Percentiles rank a stretch among this genome's conserved stretches.
These are phyloP conservation scores for Drosophila ezoana DNA, from an alignment of 2,888 invertebrate species.

Conservation along the genomic window DNA sequence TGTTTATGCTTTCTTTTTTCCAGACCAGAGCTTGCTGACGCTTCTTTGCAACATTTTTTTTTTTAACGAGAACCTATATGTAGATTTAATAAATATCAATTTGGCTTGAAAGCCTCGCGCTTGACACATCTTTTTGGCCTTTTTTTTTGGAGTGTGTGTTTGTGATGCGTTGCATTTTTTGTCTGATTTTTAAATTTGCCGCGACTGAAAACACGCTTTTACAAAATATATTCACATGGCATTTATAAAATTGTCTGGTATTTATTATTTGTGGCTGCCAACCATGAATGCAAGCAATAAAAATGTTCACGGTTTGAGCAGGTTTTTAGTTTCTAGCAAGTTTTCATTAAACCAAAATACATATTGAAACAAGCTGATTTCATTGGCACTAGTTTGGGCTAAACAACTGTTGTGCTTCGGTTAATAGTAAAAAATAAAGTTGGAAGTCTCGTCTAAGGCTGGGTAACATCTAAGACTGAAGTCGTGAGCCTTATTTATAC, in stretches of 20 bases:
- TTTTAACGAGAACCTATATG: constrained; percentile 23
- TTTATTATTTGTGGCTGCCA: too few relatives aligned
- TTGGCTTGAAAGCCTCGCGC: constrained; percentile 57
- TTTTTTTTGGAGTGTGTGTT: neutral
- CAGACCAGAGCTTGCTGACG: constrained; percentile 3
- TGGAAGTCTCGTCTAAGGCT: too few relatives aligned
- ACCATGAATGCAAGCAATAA: neutral
- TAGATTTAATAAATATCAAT: constrained; percentile 67
- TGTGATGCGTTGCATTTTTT: constrained; percentile 1
- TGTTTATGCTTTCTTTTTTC: constrained; percentile 22
- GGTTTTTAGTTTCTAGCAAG: too few relatives aligned
- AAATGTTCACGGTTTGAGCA: neutral
- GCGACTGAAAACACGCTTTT: constrained; percentile 10
- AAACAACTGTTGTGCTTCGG: neutral
- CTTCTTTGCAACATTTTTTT: constrained; percentile 30
- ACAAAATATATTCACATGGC: neutral
- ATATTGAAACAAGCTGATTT: too few relatives aligned
- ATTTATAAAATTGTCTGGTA: neutral
- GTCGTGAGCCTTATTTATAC: too few relatives aligned
- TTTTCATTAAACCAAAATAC: neutral
- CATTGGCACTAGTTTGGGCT: neutral
- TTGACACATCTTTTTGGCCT: constrained; percentile 19
- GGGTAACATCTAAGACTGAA: neutral
- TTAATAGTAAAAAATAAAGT: too few relatives aligned
- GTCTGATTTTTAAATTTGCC: constrained; percentile 22